Evolutionary conservation across 2,113 vertebrate genomes (phyloP).

Genomic region (Panthera uncia): DNA sequence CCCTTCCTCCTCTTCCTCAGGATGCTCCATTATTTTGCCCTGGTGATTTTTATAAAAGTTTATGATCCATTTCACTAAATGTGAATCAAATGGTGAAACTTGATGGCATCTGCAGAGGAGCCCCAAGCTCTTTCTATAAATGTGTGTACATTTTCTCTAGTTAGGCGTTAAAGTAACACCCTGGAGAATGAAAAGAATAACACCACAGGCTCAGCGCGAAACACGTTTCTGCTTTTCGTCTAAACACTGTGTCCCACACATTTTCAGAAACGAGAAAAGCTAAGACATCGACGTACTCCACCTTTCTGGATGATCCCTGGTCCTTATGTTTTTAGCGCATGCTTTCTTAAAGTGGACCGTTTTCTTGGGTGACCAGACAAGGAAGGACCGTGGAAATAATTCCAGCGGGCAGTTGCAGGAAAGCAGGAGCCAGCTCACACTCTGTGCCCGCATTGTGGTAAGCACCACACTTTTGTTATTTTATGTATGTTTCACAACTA

Average conservation of each 20-base stretch:
- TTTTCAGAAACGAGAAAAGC: constrained; percentile 15
- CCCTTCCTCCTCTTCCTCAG: not conserved
- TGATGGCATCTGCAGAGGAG: not conserved
- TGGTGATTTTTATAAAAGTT: constrained; percentile 49
- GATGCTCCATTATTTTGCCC: not conserved
- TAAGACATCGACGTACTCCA: not conserved
- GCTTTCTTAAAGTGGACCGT: not conserved
- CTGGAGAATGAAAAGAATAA: not conserved
- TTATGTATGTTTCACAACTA: not conserved
- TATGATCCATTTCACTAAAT: not conserved
- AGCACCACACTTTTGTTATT: not conserved
- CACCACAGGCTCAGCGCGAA: not conserved
- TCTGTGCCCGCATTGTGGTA: not conserved
- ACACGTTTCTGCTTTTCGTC: constrained; percentile 57
- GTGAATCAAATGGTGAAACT: constrained; percentile 43
- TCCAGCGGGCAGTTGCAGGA: not conserved
- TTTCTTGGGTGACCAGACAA: not conserved
- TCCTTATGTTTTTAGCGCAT: not conserved
- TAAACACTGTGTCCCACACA: constrained; percentile 22
- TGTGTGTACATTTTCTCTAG: not conserved
- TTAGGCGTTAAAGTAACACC: not conserved
- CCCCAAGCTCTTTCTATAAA: not conserved
- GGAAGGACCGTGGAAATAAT: not conserved
- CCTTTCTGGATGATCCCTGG: not conserved
- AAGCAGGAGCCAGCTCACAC: no score